phyloP scores from a whole-genome alignment of 2,797 vertebrate genomes.

The Siniperca undulata region DNA sequence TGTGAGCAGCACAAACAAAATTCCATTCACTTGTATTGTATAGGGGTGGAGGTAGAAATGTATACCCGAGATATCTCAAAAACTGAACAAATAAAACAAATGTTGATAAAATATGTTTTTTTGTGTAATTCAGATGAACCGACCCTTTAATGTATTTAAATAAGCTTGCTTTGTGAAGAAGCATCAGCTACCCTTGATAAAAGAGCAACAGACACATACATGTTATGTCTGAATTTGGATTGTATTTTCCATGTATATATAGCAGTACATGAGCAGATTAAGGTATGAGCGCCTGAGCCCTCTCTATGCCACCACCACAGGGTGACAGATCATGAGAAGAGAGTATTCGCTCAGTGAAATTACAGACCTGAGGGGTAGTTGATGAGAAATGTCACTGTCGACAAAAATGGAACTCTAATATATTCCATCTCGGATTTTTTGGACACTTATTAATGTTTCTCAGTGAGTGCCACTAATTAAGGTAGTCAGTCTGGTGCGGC shows the following conservation, averaged over 20 bases:
- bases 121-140: background rate
- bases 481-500: constrained; percentile 68
- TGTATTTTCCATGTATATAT: background rate
- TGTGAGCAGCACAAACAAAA: background rate
- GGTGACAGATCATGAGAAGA: constrained; percentile 59
- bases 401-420: constrained; percentile 80
- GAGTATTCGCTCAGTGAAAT: constrained; percentile 68
- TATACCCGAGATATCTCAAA: background rate
- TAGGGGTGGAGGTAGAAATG: background rate
- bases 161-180: background rate
- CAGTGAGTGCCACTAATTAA: constrained; percentile 80
- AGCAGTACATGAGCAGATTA: constrained; percentile 20
- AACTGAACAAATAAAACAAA: background rate
- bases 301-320: constrained; percentile 18
- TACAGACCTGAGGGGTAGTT: constrained; percentile 70
- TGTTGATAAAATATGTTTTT: background rate
- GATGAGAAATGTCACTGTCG: constrained; percentile 78
- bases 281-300: constrained; percentile 3
- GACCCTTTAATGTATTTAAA: background rate
- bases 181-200: background rate
- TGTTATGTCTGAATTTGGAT: background rate
- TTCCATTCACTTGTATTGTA: background rate
- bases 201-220: background rate
- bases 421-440: constrained; percentile 75
- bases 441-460: constrained; percentile 79